Base-by-base conservation (phyloP, 2,888 invertebrate species). In the Hyles lineata region DNA sequence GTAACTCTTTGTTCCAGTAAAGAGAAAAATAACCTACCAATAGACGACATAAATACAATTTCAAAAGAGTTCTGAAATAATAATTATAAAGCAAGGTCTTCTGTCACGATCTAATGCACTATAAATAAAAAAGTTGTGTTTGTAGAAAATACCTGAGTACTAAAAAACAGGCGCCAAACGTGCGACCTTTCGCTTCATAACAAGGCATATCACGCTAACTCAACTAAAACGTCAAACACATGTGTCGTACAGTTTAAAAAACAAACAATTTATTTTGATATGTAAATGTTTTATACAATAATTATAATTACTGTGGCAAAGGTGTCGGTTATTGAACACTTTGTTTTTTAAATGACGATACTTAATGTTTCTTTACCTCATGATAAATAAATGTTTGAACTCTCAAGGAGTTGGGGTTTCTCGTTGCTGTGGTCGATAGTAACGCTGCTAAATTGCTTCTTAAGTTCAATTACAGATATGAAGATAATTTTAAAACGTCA, bases 141-240 rank as follows among this genome's bases (percentile, higher is more conserved):
- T 23, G 50, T 67, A 23, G 23, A 67, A 67, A 67, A 67, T 67
- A 23, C 43, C 50, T 67, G 11, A 63, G 35, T 50, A 67, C 6
- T 67, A 23, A n/a, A 35, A 35, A n/a, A 43, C 63, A 63, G 21
- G 35, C 1, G 11, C 43, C 43, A 11, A 43, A 67, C 67, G 67
- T 67, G 50, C 43, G 50, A 17, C 50, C 67, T 50, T 23, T 25
- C 7, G 50, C 21, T 43, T 11, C 43, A 50, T 67, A 23, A 21
- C 11, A 11, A n/a, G 23, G 11, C 17, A 23, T n/a, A 9, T 21
- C n/a, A 55, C 17, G 15, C n/a, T 21, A 35, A 21, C 11, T 21
- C 15, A 63, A 23, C 6, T 19, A 29, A 29, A 21, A 29, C 32
- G 32, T n/a, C 32, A n/a, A 62, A 62, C 32, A n/a, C 15, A 43